These are phyloP conservation scores for Corynorhinus townsendii DNA, from an alignment of 2,113 vertebrate genomes.

Conservation along the genomic window DNA sequence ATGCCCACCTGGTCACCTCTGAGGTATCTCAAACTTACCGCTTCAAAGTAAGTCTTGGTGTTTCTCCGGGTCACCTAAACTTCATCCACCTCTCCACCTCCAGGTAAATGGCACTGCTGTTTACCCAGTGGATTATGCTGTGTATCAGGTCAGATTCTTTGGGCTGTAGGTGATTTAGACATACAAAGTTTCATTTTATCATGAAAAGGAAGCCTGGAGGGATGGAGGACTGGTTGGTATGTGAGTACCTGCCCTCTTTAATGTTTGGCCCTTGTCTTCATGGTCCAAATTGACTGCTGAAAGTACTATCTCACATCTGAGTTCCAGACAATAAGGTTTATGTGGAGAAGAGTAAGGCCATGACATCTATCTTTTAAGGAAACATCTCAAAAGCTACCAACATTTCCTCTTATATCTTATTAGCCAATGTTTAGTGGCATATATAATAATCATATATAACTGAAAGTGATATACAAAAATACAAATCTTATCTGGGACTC, in stretches of 20 bases:
- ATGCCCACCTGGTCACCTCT: background rate
- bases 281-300: background rate
- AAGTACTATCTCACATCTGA: background rate
- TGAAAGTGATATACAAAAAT: background rate
- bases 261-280: background rate
- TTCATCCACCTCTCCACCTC: background rate
- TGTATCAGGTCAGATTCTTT: background rate
- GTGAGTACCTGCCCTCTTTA: background rate
- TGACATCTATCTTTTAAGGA: background rate
- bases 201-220: background rate
- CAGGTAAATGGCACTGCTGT: background rate
- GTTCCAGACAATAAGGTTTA: background rate
- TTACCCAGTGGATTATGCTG: background rate
- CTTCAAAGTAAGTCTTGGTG: background rate
- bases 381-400: background rate
- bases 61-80: background rate
- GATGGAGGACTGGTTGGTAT: background rate
- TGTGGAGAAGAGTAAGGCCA: background rate
- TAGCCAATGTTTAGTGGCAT: background rate
- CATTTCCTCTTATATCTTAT: background rate
- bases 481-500: background rate
- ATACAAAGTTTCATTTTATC: background rate
- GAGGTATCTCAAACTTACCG: background rate
- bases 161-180: background rate
- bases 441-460: background rate